Base-by-base conservation (phyloP, 2,888 invertebrate species). In the Dione juno region DNA sequence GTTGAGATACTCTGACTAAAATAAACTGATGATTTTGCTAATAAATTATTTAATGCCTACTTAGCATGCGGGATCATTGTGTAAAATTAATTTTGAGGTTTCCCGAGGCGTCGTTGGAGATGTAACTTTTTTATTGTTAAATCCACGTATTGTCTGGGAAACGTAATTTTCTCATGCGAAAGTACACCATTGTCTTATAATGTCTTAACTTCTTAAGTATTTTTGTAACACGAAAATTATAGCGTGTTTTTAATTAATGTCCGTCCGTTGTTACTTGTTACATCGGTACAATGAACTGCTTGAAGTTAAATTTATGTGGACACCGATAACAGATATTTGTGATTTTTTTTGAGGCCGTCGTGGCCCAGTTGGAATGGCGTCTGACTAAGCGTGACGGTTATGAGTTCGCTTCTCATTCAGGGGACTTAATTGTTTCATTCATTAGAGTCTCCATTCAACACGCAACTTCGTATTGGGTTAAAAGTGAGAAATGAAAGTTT, bases 151-250 rank as follows among this genome's bases (percentile, higher is more conserved):
- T 82, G 87, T 85, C 87, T 91, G 90, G 85, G 90, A 92, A 91
- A 84, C 81, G 80, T 74, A 80, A 78, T 85, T 84, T 91, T 92
- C 91, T 84, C 92, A 89, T 92, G 90, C 88, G 91, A 90, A 91
- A 90, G 89, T 88, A 82, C 78, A 73, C 78, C 70, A 81, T 82
- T 82, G 81, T 81, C 73, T 76, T 57, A 57, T 57, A 76, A 76
- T 76, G 75, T 73, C 70, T 73, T 76, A 71, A 75, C 72, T 28
- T 73, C 70, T 71, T 76, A 70, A 74, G 71, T 73, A 74, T 75
- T 76, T 78, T 77, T 75, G 76, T 76, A 70, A 73, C 72, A 69
- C 74, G 70, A 70, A 77, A 75, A 75, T 72, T 74, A 72, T 70
- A 66, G 71, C 74, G 73, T 67, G 45, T 64, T 73, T 71, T 73